Base-by-base conservation (phyloP, 2,888 invertebrate species). In the Acronicta aceris region DNA sequence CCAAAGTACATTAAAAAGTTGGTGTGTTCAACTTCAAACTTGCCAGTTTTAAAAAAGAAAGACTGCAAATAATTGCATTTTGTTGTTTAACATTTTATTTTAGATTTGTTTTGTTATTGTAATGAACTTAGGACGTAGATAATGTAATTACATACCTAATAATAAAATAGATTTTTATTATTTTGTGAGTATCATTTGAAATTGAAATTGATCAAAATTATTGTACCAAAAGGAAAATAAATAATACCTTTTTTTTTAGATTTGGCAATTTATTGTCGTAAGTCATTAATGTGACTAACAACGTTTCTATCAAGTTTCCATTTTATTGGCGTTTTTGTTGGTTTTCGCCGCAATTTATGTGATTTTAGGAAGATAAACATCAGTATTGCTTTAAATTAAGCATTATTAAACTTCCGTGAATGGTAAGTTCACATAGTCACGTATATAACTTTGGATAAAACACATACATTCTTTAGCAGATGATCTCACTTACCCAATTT, bases 401-500 rank as follows among this genome's bases (percentile, higher is more conserved):
- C 47, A 46, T 43, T 27, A 16, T n/a, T 42, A 51, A 17, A 47
- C 48, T 47, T 5, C 36, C 25, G 69, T 63, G 60, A 48, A 69
- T 64, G 79, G 76, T 76, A 76, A 73, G 76, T 36, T 36, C 40
- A 3, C 9, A 16, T 66, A 41, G 40, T 57, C 17, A 47, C 42
- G 41, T 15, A 41, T 16, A 25, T 25, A 48, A 52, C 25, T 58
- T 33, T 9, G 2, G 2, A 17, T 45, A 15, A 17, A 55, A 15
- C 10, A 47, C 30, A 33, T 43, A 38, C 59, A 62, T 59, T 64
- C 49, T 47, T 43, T 50, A 36, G 54, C 64, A 66, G 59, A 50
- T 80, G 80, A 81, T 78, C 80, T 76, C 82, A 80, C 71, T 72
- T 57, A 46, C 59, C 54, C 21, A 57, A 62, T 66, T 76, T 59